These are phyloP conservation scores for Hemicrepidius hirtus DNA, from an alignment of 2,888 invertebrate species.

Conservation along the genomic window DNA sequence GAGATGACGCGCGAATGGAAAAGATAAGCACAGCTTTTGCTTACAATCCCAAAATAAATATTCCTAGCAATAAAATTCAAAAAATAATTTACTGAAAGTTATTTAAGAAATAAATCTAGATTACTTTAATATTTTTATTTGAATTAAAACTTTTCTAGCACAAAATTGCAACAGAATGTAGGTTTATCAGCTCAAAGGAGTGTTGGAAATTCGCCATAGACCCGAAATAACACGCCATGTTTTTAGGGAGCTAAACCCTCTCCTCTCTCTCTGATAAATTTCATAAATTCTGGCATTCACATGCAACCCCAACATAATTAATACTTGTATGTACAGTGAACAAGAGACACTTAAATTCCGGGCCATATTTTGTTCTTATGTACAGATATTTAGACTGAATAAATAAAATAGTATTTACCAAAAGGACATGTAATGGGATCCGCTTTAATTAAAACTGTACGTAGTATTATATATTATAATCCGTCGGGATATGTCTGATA, in stretches of 20 bases:
- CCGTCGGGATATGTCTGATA: slow-evolving; percentile 1
- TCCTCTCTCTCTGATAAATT: slow-evolving; percentile 4
- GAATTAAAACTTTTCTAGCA: background rate
- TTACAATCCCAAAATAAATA: background rate
- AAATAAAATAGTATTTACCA: slow-evolving; percentile 5
- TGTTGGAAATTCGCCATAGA: slow-evolving; percentile 3
- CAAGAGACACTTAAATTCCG: background rate
- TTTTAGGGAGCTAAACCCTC: slow-evolving; percentile 13
- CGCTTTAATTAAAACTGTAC: slow-evolving; percentile 1
- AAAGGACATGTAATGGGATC: background rate
- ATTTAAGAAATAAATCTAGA: no score
- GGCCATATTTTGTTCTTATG: background rate
- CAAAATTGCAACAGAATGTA: slow-evolving; percentile 2
- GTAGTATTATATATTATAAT: slow-evolving; percentile 4
- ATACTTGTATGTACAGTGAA: slow-evolving; percentile 8
- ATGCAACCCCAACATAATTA: slow-evolving; percentile 14
- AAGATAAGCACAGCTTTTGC: background rate
- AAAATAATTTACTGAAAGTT: no score
- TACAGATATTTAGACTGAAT: background rate
- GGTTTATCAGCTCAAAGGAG: slow-evolving; percentile 18
- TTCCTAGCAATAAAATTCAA: no score
- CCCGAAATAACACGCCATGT: slow-evolving; percentile 15
- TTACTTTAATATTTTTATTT: no score
- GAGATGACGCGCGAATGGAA: background rate
- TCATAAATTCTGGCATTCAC: slow-evolving; percentile 17